Base-by-base conservation (phyloP, 1,140 invertebrate genomes). In the Zaprionus africanus region DNA sequence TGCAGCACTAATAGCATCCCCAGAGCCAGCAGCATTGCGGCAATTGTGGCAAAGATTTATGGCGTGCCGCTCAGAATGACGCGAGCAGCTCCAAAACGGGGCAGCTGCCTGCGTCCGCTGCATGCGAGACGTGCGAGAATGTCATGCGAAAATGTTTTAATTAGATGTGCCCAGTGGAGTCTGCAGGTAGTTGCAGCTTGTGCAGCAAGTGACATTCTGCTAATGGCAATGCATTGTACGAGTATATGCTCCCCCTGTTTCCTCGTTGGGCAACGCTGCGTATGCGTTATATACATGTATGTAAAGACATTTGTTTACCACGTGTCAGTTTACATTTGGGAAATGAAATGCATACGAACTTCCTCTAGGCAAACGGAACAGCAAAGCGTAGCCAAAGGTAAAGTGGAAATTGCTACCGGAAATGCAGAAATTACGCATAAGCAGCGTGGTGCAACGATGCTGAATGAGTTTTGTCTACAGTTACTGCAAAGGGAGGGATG, bases 101-200 rank as follows among this genome's bases (percentile, higher is more conserved):
- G 41, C 64, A 81, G 67, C 78, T 22, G n/a, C 19, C 76, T 78
- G 77, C 84, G 78, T 78, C 49, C 34, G 59, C 56, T 62, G n/a
- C 43, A 13, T 36, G 36, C 36, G 17, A 34, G 43, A 84, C 84
- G 84, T 88, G 84, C 66, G 76, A 88, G 81, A 90, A 88, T 88
- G 64, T 36, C 34, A 66, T 22, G 19, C 24, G 63, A 82, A 82
- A 85, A 90, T 90, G 85, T 85, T 90, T 88, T 90, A 88, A 88
- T 88, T 85, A 90, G 58, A 59, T 49, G 53, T 46, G 53, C 65
- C 54, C 60, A 34, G 28, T 31, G 41, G n/a, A 17, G 41, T 46
- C 36, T 38, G 36, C 6, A 15, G 13, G 36, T 38, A 38, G 36
- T 15, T 38, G n/a, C 41, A 11, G 1, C 6, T 46, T n/a, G 41